Base-by-base conservation (phyloP, 2,888 invertebrate genomes). In the Perdita meconis region DNA sequence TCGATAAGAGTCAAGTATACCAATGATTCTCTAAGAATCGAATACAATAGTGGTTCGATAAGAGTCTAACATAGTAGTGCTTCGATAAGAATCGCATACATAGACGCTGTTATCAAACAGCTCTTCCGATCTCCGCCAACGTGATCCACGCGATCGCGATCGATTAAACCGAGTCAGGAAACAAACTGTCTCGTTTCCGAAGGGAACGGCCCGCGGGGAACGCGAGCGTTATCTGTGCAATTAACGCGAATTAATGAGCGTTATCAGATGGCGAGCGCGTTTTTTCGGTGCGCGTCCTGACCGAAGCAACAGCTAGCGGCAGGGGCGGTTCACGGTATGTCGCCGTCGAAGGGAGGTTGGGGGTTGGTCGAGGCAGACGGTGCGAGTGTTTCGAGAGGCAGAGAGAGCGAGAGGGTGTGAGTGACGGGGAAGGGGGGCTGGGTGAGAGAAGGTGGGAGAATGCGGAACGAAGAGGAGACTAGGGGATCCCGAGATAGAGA, bases 271-370 rank as follows among this genome's bases (percentile, higher is more conserved):
- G 42, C 57, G 72, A 57, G n/a, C 51, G n/a, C 38, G 12, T 51
- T 47, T 60, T 67, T 70, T 61, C 61, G 55, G 16, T 56, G 22
- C 47, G 19, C 47, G 19, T 55, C 51, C 38, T 51, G 56, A 56
- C 60, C 70, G 84, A 86, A 86, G 83, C 85, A 86, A 87, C 87
- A 86, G 84, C 85, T 87, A 84, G 86, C 67, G 83, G 86, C 68
- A 74, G 69, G 77, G 73, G 75, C 70, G 81, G 69, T 80, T 77
- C 65, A 70, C 53, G 63, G 61, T 67, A 63, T 74, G 73, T 72
- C 66, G 75, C 40, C 44, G 51, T 5, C 44, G 30, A 13, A 13
- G 64, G 57, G 26, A 30, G 30, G 57, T 30, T 44, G 8, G n/a
- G 53, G 12, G 53, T 40, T 19, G 69, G 60, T 16, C 10, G 57